Conservation (phyloP, 2,113 vertebrate genomes). For the Lagopus leucura region DNA sequence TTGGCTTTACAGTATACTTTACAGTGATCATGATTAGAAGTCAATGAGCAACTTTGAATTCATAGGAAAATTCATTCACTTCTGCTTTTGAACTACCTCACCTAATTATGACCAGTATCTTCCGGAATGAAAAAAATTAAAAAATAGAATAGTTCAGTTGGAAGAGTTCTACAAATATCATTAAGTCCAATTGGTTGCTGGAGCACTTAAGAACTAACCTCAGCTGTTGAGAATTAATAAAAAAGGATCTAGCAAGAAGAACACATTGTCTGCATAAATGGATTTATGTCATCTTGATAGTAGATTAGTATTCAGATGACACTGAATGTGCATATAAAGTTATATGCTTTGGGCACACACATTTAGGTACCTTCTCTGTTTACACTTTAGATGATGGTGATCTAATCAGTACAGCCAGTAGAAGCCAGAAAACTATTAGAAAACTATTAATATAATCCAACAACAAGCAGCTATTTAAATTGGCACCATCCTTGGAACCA, state of each 20-base stretch:
- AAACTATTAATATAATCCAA: background rate
- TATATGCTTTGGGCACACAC: background rate
- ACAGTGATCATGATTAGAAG: background rate
- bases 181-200: background rate
- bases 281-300: background rate
- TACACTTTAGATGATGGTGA: background rate
- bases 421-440: background rate
- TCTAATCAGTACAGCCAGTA: background rate
- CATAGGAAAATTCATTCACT: background rate
- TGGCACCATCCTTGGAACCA: background rate
- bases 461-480: background rate
- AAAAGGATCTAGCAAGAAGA: background rate
- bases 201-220: background rate
- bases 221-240: background rate
- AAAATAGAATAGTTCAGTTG: background rate
- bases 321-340: background rate
- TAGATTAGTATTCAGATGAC: background rate
- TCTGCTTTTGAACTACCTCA: background rate
- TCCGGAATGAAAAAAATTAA: background rate
- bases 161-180: background rate
- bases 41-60: background rate
- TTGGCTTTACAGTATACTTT: background rate
- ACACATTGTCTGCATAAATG: background rate
- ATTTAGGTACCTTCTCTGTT: too few relatives aligned
- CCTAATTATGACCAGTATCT: background rate